Percentiles rank a stretch among this genome's conserved stretches.
Conservation (phyloP, 2,797 vertebrate species). For the Aulostomus chinensis region DNA sequence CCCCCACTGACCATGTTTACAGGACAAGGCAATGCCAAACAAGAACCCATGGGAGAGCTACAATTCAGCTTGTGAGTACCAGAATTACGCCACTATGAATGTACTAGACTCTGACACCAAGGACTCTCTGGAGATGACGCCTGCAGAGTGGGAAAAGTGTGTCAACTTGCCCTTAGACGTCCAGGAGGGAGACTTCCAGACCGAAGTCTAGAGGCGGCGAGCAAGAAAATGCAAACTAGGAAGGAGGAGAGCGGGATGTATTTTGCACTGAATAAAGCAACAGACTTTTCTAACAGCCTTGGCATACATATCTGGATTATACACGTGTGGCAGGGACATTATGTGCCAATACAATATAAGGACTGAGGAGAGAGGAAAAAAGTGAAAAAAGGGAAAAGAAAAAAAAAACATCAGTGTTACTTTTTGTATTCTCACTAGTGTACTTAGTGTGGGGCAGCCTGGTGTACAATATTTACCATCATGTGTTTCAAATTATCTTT, state of each 20-base stretch:
- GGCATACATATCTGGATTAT: conserved; percentile 89
- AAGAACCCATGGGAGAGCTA: conserved; percentile 99
- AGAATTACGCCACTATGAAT: conserved; percentile 99
- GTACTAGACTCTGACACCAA: conserved; percentile 96
- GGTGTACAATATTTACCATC: conserved; percentile 99
- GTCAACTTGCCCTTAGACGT: conserved; percentile 98
- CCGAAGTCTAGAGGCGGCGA: conserved; percentile 87
- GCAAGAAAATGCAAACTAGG: conserved; percentile 67
- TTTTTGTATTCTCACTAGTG: conserved; percentile 93
- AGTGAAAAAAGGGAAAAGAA: conserved; percentile 39
- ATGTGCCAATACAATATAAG: conserved; percentile 87
- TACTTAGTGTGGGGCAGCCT: conserved; percentile 93
- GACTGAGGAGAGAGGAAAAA: conserved; percentile 63
- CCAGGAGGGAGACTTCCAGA: conserved; percentile 99
- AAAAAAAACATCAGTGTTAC: conserved; percentile 82
- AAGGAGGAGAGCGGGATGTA: conserved; percentile 78
- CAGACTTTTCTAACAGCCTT: conserved; percentile 92
- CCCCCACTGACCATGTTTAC: conserved; percentile 66
- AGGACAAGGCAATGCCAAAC: conserved; percentile 94
- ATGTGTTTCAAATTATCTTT: conserved; percentile 98
- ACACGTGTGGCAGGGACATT: conserved; percentile 89
- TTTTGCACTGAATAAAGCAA: conserved; percentile 92
- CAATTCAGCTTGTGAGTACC: conserved; percentile 97
- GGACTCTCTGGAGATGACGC: conserved; percentile 97
- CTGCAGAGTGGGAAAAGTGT: conserved; percentile 99